Conservation (phyloP, 2,888 invertebrate species). For the Nowickia ferox region DNA sequence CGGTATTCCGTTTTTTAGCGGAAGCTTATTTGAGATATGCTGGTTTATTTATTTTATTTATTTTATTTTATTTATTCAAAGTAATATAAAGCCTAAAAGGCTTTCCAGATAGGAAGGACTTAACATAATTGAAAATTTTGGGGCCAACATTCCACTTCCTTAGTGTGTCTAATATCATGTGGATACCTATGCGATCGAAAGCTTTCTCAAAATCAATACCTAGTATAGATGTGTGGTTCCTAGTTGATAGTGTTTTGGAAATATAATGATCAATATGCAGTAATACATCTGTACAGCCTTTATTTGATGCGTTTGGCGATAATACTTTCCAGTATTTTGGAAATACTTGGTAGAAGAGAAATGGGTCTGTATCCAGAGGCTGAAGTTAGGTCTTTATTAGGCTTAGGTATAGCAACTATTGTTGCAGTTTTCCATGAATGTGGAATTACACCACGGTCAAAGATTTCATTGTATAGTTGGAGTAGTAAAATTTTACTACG, state of each 20-base stretch:
- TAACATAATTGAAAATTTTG: conserved; percentile 53
- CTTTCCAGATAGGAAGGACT: conserved; percentile 28
- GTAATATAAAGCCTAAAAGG: too few species aligned
- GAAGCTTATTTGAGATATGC: conserved; percentile 10
- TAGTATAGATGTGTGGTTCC: conserved; percentile 35
- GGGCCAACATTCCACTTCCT: conserved; percentile 6
- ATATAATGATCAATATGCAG: conserved; percentile 14
- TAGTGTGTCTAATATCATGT: conserved; percentile 44
- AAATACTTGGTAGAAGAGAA: conserved; percentile 2
- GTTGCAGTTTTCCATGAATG: conserved; percentile 17
- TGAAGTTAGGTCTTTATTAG: not conserved
- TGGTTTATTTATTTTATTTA: conserved; percentile 26
- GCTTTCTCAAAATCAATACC: conserved; percentile 66
- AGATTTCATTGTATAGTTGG: not conserved
- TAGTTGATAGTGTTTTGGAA: conserved; percentile 14
- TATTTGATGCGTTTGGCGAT: not conserved
- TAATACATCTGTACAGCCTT: not conserved
- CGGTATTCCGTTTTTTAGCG: conserved; percentile 46
- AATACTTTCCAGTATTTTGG: conserved; percentile 7
- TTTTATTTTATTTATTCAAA: too few species aligned
- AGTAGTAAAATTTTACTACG: not conserved
- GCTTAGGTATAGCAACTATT: not conserved
- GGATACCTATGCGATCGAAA: conserved; percentile 48
- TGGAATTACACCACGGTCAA: not conserved
- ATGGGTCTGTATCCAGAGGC: conserved; percentile 4